A percentile compares a stretch with the other conserved stretches of the same genome.
phyloP scores from a whole-genome alignment of 2,888 invertebrate species.

The Eledona agricola region DNA sequence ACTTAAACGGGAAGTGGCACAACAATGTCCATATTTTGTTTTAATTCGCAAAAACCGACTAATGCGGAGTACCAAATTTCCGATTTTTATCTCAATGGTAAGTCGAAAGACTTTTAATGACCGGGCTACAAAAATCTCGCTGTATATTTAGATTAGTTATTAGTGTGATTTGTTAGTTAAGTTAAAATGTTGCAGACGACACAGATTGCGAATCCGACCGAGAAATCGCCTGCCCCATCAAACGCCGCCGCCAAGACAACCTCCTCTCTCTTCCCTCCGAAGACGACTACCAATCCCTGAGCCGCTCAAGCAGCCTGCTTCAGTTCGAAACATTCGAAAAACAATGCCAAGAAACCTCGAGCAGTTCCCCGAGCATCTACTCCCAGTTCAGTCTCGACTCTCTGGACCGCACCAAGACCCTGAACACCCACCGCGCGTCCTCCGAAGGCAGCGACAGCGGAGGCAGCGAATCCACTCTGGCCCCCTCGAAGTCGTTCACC shows the following conservation, averaged over 20 bases:
- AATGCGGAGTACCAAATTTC: too few relatives aligned
- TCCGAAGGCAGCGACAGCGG: constrained; percentile 31
- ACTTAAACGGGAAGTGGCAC: too few relatives aligned
- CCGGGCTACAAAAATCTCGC: too few relatives aligned
- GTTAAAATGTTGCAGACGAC: constrained; percentile 61
- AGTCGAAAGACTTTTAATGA: too few relatives aligned
- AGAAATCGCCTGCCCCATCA: constrained; percentile 79
- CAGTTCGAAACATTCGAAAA: constrained; percentile 87
- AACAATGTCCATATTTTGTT: too few relatives aligned
- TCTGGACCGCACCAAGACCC: constrained; percentile 58
- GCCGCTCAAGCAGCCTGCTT: constrained; percentile 81
- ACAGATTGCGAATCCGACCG: constrained; percentile 76
- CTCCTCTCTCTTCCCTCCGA: constrained; percentile 54
- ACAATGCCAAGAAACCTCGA: constrained; percentile 67
- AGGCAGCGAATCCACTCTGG: constrained; percentile 56
- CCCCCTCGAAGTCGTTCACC: constrained; percentile 57
- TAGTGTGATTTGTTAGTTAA: too few relatives aligned
- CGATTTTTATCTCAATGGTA: too few relatives aligned
- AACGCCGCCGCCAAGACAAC: constrained; percentile 72
- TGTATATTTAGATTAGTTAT: too few relatives aligned
- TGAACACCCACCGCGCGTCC: too few relatives aligned
- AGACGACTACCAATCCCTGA: constrained; percentile 69
- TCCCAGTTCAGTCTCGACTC: constrained; percentile 67
- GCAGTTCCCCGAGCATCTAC: constrained; percentile 63
- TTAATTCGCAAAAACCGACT: too few relatives aligned